Evolutionary conservation across 2,888 invertebrate species (phyloP).

Genomic region (Spodoptera exigua): DNA sequence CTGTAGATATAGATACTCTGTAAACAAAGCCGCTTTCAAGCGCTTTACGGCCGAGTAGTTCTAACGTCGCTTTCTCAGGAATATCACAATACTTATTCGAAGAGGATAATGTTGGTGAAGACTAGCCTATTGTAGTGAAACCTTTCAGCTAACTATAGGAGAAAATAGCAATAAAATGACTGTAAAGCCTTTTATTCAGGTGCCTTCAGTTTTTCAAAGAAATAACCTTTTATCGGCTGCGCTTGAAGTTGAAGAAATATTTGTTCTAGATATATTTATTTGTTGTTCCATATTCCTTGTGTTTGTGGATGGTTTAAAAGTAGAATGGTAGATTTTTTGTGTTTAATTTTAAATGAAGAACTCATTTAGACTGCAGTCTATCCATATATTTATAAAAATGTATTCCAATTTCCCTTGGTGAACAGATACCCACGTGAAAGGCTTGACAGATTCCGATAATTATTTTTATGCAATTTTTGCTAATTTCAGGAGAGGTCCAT

Average conservation of each 20-base stretch:
- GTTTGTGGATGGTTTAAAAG: conserved; percentile 2
- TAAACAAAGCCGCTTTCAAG: conserved; percentile 47
- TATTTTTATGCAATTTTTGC: too few species aligned
- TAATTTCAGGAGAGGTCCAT: too few species aligned
- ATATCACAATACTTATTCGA: conserved; percentile 56
- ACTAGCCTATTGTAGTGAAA: conserved; percentile 51
- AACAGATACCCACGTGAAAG: too few species aligned
- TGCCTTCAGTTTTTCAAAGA: conserved; percentile 27
- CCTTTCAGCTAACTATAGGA: conserved; percentile 58
- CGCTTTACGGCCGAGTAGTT: conserved; percentile 35
- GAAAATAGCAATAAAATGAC: conserved; percentile 51
- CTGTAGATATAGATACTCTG: conserved; percentile 24
- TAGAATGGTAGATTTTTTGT: too few species aligned
- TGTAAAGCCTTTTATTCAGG: conserved; percentile 32
- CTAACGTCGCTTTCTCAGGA: conserved; percentile 38
- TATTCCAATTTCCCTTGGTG: too few species aligned
- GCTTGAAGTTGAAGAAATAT: conserved; percentile 26
- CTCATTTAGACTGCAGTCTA: too few species aligned
- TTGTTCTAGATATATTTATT: conserved; percentile 6
- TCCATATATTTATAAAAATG: too few species aligned
- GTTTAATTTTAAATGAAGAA: too few species aligned
- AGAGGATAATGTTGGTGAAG: conserved; percentile 54
- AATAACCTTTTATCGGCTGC: conserved; percentile 13
- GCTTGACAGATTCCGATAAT: too few species aligned
- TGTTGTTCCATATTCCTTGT: conserved; percentile 1